phyloP scores from a whole-genome alignment of 2,797 vertebrate species.

The Cottoperca gobio region DNA sequence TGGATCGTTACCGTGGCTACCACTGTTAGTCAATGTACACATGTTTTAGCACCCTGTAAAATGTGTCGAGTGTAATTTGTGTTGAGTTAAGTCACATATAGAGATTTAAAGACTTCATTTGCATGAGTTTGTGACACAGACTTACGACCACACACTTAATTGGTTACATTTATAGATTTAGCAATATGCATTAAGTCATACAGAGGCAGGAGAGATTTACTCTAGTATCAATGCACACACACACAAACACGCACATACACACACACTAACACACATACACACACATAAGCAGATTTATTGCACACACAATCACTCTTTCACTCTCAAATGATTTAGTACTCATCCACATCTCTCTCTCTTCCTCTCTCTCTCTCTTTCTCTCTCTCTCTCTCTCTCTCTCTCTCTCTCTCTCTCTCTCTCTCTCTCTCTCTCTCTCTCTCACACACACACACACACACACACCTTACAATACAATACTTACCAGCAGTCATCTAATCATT shows the following conservation, averaged over 20 bases:
- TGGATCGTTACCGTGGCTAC: neutral
- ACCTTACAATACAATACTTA: conserved; percentile 12
- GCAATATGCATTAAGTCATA: conserved; percentile 63
- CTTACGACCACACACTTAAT: conserved; percentile 53
- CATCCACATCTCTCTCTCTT: conserved; percentile 2
- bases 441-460: conserved; percentile 8
- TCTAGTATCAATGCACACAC: neutral
- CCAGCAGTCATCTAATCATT: conserved; percentile 35
- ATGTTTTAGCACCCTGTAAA: conserved; percentile 22
- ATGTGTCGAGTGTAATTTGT: conserved; percentile 47
- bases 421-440: neutral
- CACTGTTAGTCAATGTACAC: conserved; percentile 15
- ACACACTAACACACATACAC: neutral
- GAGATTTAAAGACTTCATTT: conserved; percentile 60
- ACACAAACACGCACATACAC: conserved; percentile 6
- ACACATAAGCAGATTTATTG: conserved; percentile 43
- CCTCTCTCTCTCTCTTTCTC: neutral
- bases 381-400: neutral
- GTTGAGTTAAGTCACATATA: conserved; percentile 18
- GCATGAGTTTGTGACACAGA: conserved; percentile 25
- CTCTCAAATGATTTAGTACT: conserved; percentile 36
- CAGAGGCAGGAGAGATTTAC: conserved; percentile 47
- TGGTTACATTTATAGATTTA: conserved; percentile 68
- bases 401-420: neutral
- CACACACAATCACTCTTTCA: conserved; percentile 33